phyloP scores from a whole-genome alignment of 2,888 invertebrate species.

The Pemphredon lugubris region DNA sequence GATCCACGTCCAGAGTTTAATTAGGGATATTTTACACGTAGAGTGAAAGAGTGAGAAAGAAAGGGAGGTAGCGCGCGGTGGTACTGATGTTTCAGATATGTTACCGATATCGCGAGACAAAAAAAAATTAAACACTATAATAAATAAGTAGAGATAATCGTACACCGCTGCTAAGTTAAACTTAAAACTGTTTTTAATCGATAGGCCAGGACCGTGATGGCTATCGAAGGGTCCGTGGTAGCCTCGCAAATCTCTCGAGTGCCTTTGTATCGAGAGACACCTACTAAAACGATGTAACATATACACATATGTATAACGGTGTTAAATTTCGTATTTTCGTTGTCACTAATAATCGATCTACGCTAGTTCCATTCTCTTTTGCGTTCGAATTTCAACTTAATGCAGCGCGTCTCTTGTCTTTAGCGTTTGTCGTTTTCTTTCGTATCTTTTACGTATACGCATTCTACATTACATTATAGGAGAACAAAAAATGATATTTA shows the following conservation, averaged over 20 bases:
- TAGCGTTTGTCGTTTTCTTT: slow-evolving; percentile 24
- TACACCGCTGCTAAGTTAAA: slow-evolving; percentile 28
- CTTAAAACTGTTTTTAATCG: slow-evolving; percentile 37
- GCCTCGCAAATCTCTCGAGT: slow-evolving; percentile 53
- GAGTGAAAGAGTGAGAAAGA: slow-evolving; percentile 26
- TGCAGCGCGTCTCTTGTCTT: slow-evolving; percentile 31
- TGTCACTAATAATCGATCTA: neutral
- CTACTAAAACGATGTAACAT: slow-evolving; percentile 33
- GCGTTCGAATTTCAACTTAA: slow-evolving; percentile 2
- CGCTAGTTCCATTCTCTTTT: slow-evolving; percentile 1
- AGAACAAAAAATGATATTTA: slow-evolving; percentile 68
- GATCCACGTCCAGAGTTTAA: slow-evolving; percentile 68
- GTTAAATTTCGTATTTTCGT: too few relatives aligned
- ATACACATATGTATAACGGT: neutral
- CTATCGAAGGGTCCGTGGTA: slow-evolving; percentile 48
- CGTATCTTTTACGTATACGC: slow-evolving; percentile 31
- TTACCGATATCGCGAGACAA: slow-evolving; percentile 50
- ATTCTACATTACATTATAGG: slow-evolving; percentile 48
- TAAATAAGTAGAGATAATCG: slow-evolving; percentile 23
- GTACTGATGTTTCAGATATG: slow-evolving; percentile 57
- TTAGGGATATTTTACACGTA: slow-evolving; percentile 64
- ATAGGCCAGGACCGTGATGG: slow-evolving; percentile 35
- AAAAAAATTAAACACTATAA: slow-evolving; percentile 45
- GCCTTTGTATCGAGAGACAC: slow-evolving; percentile 49
- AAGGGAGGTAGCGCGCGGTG: slow-evolving; percentile 6